Evolutionary conservation across 2,797 vertebrate species (phyloP).

Genomic region (Lycodopsis pacificus): DNA sequence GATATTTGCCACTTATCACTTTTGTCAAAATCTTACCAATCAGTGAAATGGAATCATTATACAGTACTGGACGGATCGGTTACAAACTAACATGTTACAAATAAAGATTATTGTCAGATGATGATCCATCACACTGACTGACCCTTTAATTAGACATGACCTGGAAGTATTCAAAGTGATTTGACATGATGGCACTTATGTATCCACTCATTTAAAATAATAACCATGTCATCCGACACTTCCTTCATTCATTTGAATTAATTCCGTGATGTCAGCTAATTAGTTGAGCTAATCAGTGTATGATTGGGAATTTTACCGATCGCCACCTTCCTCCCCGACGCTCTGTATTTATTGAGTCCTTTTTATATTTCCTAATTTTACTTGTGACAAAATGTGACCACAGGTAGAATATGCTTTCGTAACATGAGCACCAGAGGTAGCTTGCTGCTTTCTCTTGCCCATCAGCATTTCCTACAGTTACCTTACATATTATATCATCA

Average conservation of each 20-base stretch:
- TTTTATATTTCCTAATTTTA: not conserved
- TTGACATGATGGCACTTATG: not conserved
- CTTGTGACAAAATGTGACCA: too few relatives aligned
- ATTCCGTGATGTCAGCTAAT: not conserved
- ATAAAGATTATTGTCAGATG: not conserved
- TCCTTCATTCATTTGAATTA: slow-evolving; percentile 8
- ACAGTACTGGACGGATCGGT: too few relatives aligned
- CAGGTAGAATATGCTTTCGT: not conserved
- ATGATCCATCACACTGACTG: not conserved
- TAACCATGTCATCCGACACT: not conserved
- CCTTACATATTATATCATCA: slow-evolving; percentile 29
- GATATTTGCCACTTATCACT: too few relatives aligned
- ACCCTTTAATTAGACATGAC: too few relatives aligned
- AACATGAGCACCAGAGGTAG: not conserved
- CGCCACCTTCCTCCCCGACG: not conserved
- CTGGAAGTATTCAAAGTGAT: not conserved
- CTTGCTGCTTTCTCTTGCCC: not conserved
- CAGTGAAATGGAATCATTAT: too few relatives aligned
- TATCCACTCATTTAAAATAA: slow-evolving; percentile 6
- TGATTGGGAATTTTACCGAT: not conserved
- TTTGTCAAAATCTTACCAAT: too few relatives aligned
- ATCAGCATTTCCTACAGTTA: not conserved
- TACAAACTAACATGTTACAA: too few relatives aligned
- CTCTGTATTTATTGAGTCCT: not conserved
- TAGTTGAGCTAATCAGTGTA: not conserved